These are phyloP conservation scores for Tenebrosternarchus preto DNA, from an alignment of 2,113 vertebrate genomes.

Conservation along the genomic window DNA sequence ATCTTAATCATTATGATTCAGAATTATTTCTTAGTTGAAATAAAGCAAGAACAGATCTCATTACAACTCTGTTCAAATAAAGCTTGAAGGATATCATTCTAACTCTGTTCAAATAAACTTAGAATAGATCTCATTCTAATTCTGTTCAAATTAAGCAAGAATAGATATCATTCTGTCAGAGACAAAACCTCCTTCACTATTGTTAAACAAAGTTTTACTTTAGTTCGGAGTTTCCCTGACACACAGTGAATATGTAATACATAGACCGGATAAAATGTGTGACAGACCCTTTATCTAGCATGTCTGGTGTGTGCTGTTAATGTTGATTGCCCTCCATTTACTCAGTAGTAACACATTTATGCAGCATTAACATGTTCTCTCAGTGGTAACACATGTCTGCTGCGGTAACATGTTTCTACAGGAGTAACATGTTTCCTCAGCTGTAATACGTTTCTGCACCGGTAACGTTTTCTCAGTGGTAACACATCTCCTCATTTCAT, in stretches of 20 bases:
- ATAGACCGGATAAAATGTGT: constrained; percentile 5
- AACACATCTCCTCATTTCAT: too few relatives aligned
- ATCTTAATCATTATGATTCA: constrained; percentile 17
- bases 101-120: neutral
- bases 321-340: neutral
- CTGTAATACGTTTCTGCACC: too few relatives aligned
- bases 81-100: too few relatives aligned
- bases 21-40: constrained; percentile 1
- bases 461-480: too few relatives aligned
- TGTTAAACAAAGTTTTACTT: constrained; percentile 6
- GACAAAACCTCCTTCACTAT: neutral
- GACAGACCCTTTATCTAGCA: neutral
- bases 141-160: too few relatives aligned
- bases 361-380: too few relatives aligned
- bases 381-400: too few relatives aligned
- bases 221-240: neutral
- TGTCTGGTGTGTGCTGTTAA: neutral
- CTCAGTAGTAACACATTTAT: too few relatives aligned
- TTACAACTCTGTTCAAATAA: neutral
- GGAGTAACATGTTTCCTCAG: too few relatives aligned
- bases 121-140: constrained; percentile 2
- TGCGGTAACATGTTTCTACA: too few relatives aligned
- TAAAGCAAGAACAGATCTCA: constrained; percentile 4
- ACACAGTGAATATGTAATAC: constrained; percentile 13
- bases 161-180: neutral